Percentiles rank a stretch among this genome's conserved stretches.
These are phyloP conservation scores for Oscheius sp. DNA, from an alignment of 2,888 invertebrate genomes.

Conservation along the genomic window DNA sequence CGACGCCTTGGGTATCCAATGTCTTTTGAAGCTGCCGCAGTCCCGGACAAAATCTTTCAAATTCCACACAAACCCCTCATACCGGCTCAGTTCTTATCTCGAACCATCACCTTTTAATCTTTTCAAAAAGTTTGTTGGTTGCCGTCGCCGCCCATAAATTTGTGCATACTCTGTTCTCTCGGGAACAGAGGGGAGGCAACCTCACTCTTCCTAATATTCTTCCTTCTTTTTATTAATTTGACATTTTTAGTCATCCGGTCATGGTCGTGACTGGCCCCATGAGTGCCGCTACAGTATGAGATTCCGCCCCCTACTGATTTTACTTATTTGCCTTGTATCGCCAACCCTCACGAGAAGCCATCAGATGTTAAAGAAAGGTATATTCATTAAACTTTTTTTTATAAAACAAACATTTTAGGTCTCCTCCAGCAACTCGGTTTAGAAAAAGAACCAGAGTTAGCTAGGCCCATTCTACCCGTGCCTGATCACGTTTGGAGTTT, in stretches of 20 bases:
- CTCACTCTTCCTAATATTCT: not conserved
- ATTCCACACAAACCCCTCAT: slow-evolving; percentile 13
- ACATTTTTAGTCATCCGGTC: slow-evolving; percentile 25
- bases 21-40: slow-evolving; percentile 33
- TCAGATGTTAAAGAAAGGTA: slow-evolving; percentile 32
- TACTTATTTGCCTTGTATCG: slow-evolving; percentile 29
- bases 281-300: slow-evolving; percentile 34
- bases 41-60: slow-evolving; percentile 19
- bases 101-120: not conserved
- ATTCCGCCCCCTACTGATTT: slow-evolving; percentile 33
- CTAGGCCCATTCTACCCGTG: slow-evolving; percentile 40
- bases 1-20: slow-evolving; percentile 29
- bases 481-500: slow-evolving; percentile 62
- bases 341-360: slow-evolving; percentile 13
- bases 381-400: not conserved
- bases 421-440: slow-evolving; percentile 46
- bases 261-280: slow-evolving; percentile 32
- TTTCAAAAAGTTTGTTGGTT: slow-evolving; percentile 10
- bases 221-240: not conserved
- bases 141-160: slow-evolving; percentile 29
- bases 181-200: slow-evolving; percentile 4
- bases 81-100: not conserved
- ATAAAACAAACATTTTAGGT: slow-evolving; percentile 14
- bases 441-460: slow-evolving; percentile 38
- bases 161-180: slow-evolving; percentile 25